Evolutionary conservation across 2,113 vertebrate genomes (phyloP), one percentile per base, ranked within the genome.

Genomic region (Tursiops truncatus): DNA sequence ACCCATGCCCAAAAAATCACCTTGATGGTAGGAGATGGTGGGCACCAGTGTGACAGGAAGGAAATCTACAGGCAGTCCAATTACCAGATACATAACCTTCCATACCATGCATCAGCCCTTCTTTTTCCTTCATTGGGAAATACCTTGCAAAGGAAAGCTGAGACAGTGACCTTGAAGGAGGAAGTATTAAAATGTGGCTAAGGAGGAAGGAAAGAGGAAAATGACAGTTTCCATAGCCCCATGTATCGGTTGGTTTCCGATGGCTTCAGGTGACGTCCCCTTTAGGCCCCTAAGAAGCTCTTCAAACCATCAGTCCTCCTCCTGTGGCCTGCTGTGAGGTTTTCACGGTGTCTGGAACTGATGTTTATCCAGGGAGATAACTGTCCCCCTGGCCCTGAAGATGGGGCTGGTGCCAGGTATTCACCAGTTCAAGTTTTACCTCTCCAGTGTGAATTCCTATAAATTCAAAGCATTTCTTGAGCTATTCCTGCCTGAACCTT

Each of bases 211-310:
- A 60, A 23, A 56, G 5, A 20, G 63, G 9, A 20, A 67, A 36
- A 85, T 0, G 31, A 26, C 18, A 3, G 33, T 2, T 11, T 3
- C 0, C 2, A 0, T 0, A 4, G 41, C 38, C 23, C 12, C 1
- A 0, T 1, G 2, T 47, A 73, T 88, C 60, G 0, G 44, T 8
- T 28, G 31, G 33, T 5, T 65, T 73, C 26, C 4, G 31, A 53
- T 21, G 62, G 53, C 67, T 44, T 88, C 50, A 7, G 7, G 6
- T 0, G 6, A 8, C 47, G 3, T 92, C n/a, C 38, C n/a, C n/a
- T 73, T 33, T 0, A 28, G 62, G 33, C 11, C 25, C 33, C 60
- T 41, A 8, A 38, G 71, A 68, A 47, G 84, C 26, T 31, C 21
- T 6, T 8, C 14, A 5, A 21, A 23, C 13, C 4, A 0, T 7